Percentiles rank a stretch among this genome's conserved stretches.
Conservation (phyloP, 2,797 vertebrate genomes). For the Eulemur coronatus region DNA sequence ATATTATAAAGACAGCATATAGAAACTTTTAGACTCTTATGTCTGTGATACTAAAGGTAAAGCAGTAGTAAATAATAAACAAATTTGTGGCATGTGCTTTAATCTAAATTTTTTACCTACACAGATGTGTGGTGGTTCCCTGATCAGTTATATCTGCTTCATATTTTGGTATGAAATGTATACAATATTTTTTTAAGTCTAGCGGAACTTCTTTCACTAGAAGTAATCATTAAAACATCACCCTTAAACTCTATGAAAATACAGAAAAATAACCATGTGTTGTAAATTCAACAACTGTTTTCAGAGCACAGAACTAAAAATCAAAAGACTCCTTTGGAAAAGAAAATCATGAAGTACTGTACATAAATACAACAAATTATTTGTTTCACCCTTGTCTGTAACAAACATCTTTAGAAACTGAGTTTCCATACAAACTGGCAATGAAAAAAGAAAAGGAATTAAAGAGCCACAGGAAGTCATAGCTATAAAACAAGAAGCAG, state of each 20-base stretch:
- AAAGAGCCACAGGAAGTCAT: neutral
- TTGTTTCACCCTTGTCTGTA: neutral
- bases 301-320: conserved; percentile 14
- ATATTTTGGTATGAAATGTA: neutral
- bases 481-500: conserved; percentile 33
- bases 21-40: neutral
- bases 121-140: neutral
- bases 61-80: neutral
- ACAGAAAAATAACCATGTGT: neutral
- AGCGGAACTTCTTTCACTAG: neutral
- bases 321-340: neutral
- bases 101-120: conserved; percentile 17
- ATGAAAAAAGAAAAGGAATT: neutral
- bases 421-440: neutral
- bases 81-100: neutral
- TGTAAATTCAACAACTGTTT: neutral
- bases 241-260: conserved; percentile 25
- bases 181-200: neutral
- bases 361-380: neutral
- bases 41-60: neutral
- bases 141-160: neutral
- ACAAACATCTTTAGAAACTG: neutral
- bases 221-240: neutral
- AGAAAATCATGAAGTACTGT: neutral
- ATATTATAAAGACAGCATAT: neutral